Evolutionary conservation across 1,140 invertebrate genomes (phyloP).

Genomic region (Acromyrmex heyeri): DNA sequence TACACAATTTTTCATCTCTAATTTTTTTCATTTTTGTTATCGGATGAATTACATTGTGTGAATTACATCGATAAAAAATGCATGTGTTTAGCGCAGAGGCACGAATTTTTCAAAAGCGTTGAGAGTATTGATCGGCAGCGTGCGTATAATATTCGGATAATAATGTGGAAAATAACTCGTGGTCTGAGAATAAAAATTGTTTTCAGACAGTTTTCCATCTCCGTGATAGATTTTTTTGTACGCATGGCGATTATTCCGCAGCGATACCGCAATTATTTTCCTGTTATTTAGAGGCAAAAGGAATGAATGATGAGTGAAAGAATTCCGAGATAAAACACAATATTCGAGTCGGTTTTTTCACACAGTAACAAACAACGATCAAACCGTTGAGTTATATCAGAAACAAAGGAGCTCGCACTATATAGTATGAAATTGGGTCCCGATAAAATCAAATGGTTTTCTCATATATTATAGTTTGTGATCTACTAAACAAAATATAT

Average conservation of each 20-base stretch:
- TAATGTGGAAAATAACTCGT: background rate
- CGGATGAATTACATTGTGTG: background rate
- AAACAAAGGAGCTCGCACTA: background rate
- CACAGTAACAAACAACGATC: background rate
- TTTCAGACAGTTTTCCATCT: background rate
- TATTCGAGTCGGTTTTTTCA: background rate
- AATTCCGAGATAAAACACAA: background rate
- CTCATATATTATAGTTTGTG: too few species aligned
- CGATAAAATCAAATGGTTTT: too few species aligned
- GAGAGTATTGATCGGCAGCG: background rate
- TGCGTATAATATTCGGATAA: background rate
- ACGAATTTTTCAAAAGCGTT: constrained; percentile 1
- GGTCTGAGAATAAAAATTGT: constrained; percentile 14
- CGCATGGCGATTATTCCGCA: background rate
- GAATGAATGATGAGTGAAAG: too few species aligned
- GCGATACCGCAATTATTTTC: background rate
- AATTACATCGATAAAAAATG: constrained; percentile 18
- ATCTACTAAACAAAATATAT: too few species aligned
- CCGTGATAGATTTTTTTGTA: background rate
- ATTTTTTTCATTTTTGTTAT: background rate
- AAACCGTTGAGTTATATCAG: background rate
- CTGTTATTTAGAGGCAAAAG: background rate
- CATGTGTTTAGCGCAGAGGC: background rate
- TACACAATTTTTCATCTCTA: background rate
- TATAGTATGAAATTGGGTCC: too few species aligned